phyloP scores from a whole-genome alignment of 2,113 vertebrate genomes.

The Brachyhypopomus gauderio region DNA sequence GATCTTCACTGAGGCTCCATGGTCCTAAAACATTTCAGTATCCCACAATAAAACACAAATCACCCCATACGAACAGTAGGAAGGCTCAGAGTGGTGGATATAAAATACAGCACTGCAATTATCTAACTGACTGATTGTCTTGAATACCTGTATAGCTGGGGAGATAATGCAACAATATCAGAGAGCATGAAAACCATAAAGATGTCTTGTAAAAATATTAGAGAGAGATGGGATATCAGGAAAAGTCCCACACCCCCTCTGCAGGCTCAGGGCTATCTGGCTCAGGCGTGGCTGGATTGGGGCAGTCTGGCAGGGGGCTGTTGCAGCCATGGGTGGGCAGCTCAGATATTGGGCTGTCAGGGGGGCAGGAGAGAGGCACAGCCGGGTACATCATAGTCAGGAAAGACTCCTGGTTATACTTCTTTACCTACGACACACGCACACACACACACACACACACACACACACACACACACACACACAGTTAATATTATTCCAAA shows the following conservation, averaged over 20 bases:
- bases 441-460: conserved; percentile 55
- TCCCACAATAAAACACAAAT: conserved; percentile 24
- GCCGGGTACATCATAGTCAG: conserved; percentile 88
- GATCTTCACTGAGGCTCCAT: conserved; percentile 17
- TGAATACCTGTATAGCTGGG: not conserved
- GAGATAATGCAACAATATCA: not conserved
- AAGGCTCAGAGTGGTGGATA: conserved; percentile 62
- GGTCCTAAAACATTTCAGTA: conserved; percentile 30
- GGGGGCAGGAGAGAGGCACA: conserved; percentile 74
- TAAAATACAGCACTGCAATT: conserved; percentile 66
- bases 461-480: conserved; percentile 57
- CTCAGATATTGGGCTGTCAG: conserved; percentile 64
- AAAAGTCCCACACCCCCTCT: conserved; percentile 75
- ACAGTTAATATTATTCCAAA: conserved; percentile 9
- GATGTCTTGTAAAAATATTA: not conserved
- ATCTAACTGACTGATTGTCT: conserved; percentile 17
- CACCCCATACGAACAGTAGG: conserved; percentile 50
- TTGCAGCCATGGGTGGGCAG: conserved; percentile 60
- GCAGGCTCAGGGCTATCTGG: conserved; percentile 40
- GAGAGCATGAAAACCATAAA: not conserved
- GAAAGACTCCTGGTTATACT: conserved; percentile 84
- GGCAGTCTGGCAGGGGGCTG: conserved; percentile 30
- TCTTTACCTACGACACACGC: conserved; percentile 82
- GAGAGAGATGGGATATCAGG: conserved; percentile 47
- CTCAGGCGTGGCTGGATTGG: conserved; percentile 28